Evolutionary conservation across 2,888 invertebrate species (phyloP).

Genomic region (Leptopterna dolabrata): DNA sequence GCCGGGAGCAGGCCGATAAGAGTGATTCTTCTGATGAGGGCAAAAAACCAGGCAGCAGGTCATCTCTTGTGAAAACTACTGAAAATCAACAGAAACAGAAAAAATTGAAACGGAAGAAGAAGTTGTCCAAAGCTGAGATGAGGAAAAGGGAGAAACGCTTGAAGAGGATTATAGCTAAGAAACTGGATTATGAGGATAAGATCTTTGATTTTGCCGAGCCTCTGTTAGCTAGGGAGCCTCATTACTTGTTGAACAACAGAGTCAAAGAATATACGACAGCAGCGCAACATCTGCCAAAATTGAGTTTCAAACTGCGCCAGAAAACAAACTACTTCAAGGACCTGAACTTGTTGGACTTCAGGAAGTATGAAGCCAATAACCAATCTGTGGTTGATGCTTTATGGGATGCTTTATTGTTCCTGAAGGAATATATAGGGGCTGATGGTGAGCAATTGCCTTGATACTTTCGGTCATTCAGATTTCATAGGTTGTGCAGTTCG

Average conservation of each 20-base stretch:
- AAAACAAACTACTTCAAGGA: slow-evolving; percentile 23
- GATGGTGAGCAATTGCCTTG: not conserved
- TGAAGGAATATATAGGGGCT: slow-evolving; percentile 41
- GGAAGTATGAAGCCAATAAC: slow-evolving; percentile 37
- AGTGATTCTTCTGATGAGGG: not conserved
- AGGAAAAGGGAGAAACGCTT: not conserved
- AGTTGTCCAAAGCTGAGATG: not conserved
- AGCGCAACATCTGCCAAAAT: slow-evolving; percentile 20
- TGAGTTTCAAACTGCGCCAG: slow-evolving; percentile 21
- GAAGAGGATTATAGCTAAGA: not conserved
- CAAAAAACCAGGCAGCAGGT: not conserved
- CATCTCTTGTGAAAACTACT: not conserved
- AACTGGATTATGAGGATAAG: slow-evolving; percentile 30
- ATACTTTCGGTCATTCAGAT: not conserved
- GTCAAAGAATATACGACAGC: slow-evolving; percentile 19
- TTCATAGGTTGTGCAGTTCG: no score
- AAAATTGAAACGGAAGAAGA: not conserved
- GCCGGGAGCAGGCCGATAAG: not conserved
- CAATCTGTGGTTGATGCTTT: slow-evolving; percentile 29
- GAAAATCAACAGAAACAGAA: not conserved
- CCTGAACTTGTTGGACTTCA: slow-evolving; percentile 34
- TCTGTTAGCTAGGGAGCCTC: slow-evolving; percentile 17
- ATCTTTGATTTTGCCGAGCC: slow-evolving; percentile 35
- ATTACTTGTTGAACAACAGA: not conserved
- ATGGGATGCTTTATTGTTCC: slow-evolving; percentile 40